Evolutionary conservation across 2,113 vertebrate species (phyloP).

Genomic region (Leucopsar rothschildi): DNA sequence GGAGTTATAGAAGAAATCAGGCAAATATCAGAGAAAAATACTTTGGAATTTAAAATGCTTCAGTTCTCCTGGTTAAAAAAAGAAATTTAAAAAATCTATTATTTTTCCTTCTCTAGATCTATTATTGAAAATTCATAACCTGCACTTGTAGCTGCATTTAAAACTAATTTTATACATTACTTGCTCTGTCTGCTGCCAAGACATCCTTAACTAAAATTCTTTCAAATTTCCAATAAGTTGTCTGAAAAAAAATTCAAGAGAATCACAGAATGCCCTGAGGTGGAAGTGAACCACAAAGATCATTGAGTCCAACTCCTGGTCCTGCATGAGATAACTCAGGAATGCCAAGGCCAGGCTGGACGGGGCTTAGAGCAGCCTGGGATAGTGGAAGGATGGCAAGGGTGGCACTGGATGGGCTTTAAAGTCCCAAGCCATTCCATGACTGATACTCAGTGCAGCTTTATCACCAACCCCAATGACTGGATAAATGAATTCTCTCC

Average conservation of each 20-base stretch:
- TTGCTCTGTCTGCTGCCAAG: background rate
- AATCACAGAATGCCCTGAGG: background rate
- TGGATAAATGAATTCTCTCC: background rate
- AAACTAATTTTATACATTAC: background rate
- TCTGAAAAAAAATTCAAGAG: background rate
- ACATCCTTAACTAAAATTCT: background rate
- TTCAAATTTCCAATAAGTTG: background rate
- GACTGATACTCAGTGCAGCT: background rate
- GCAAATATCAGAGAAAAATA: background rate
- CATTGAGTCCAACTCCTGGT: background rate
- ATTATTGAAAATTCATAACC: background rate
- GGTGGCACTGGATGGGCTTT: background rate
- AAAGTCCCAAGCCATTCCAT: background rate
- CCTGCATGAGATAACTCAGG: background rate
- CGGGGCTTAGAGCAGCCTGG: background rate
- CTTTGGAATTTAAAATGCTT: background rate
- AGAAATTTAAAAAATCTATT: background rate
- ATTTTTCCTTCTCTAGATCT: background rate
- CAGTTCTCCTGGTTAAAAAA: background rate
- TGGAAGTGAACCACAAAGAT: background rate
- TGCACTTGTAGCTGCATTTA: background rate
- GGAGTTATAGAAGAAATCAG: background rate
- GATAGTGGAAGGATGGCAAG: background rate
- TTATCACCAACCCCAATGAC: background rate
- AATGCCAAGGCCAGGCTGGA: background rate